phyloP scores from a whole-genome alignment of 2,113 vertebrate genomes.

The Sorex fumeus region DNA sequence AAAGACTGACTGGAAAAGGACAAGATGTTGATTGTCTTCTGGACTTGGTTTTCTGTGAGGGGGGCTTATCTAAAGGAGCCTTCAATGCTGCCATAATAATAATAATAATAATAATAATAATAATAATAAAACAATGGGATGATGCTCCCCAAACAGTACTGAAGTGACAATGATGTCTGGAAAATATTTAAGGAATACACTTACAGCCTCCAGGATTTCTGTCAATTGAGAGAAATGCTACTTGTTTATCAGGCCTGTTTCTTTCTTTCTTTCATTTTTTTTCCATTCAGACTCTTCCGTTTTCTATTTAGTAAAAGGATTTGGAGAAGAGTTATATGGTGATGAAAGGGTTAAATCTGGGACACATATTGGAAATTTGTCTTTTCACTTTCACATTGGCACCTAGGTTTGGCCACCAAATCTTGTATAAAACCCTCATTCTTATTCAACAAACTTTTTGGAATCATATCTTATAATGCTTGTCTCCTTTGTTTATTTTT shows the following conservation, averaged over 20 bases:
- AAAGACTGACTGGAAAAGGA: background rate
- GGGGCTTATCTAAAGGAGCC: background rate
- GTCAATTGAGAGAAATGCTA: background rate
- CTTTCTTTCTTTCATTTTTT: background rate
- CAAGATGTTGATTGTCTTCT: background rate
- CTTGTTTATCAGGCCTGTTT: background rate
- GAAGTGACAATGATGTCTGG: background rate
- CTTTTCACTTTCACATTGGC: background rate
- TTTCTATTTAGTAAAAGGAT: background rate
- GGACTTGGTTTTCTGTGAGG: background rate
- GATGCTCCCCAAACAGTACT: background rate
- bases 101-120: background rate
- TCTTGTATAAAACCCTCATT: background rate
- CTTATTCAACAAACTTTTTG: background rate
- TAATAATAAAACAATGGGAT: background rate
- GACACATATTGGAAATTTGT: background rate
- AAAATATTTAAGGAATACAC: background rate
- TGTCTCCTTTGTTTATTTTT: background rate
- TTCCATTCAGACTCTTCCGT: background rate
- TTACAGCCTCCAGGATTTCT: background rate
- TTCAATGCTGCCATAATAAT: background rate
- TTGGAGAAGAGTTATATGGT: background rate
- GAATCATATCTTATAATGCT: background rate
- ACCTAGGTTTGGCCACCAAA: background rate
- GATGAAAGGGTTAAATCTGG: background rate